Conservation (phyloP, 2,888 invertebrate species). For the Trachelus stipa region DNA sequence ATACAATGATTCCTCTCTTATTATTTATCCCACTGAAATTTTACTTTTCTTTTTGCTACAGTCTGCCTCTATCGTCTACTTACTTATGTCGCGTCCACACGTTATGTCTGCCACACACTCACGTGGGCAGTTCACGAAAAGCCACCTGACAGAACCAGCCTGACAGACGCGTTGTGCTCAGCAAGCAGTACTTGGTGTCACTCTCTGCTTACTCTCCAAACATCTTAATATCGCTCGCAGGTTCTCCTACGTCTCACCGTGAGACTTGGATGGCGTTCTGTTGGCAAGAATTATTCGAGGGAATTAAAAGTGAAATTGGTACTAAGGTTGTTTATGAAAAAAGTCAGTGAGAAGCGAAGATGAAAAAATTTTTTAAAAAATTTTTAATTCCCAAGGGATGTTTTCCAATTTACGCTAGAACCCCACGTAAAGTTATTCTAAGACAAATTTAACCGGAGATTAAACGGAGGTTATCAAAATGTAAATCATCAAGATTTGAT, state of each 20-base stretch:
- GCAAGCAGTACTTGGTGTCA: slow-evolving; percentile 37
- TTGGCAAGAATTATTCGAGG: not conserved
- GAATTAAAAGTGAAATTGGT: not conserved
- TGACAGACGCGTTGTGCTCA: slow-evolving; percentile 34
- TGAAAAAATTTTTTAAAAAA: not conserved
- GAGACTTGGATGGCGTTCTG: not conserved
- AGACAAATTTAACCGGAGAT: not conserved
- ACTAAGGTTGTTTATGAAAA: not conserved
- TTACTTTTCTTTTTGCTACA: not conserved
- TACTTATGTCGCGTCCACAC: not conserved
- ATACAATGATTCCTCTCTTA: not conserved
- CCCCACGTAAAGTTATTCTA: not conserved
- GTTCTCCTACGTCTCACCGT: slow-evolving; percentile 7
- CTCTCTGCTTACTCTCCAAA: slow-evolving; percentile 51
- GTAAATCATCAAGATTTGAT: not conserved
- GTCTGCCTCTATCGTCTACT: not conserved
- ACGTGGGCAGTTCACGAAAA: slow-evolving; percentile 50
- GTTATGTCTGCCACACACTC: not conserved
- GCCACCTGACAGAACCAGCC: slow-evolving; percentile 45
- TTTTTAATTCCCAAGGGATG: not conserved
- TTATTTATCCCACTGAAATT: not conserved
- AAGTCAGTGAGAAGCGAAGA: not conserved
- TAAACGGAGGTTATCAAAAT: not conserved
- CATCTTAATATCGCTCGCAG: slow-evolving; percentile 48
- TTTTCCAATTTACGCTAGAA: not conserved